phyloP scores from a whole-genome alignment of 2,113 vertebrate genomes.

The Callorhinus ursinus region DNA sequence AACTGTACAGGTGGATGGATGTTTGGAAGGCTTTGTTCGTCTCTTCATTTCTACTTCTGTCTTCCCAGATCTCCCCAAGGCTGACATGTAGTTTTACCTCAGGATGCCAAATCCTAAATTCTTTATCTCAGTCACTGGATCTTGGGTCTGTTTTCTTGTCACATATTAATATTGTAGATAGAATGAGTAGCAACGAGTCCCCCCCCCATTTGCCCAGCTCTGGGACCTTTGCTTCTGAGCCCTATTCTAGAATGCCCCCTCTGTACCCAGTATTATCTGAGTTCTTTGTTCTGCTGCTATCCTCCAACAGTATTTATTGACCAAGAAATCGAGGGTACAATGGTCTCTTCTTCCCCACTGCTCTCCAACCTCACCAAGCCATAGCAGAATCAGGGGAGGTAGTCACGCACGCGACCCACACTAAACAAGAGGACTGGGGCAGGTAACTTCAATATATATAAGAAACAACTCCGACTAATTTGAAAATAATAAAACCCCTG shows the following conservation, averaged over 20 bases:
- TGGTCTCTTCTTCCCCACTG: neutral
- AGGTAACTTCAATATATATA: slow-evolving; percentile 57
- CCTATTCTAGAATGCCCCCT: neutral
- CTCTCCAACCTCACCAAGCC: neutral
- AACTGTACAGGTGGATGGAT: neutral
- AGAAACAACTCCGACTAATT: slow-evolving; percentile 70
- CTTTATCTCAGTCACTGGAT: neutral
- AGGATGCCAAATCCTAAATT: slow-evolving; percentile 16
- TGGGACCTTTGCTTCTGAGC: neutral
- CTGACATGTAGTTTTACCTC: neutral
- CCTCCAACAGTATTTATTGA: neutral
- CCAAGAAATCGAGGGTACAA: neutral
- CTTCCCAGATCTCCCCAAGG: neutral
- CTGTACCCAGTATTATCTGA: neutral
- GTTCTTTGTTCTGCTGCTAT: neutral
- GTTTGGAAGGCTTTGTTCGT: neutral
- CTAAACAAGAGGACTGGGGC: neutral
- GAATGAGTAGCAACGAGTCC: neutral
- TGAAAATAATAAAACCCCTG: slow-evolving; percentile 84
- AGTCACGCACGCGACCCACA: neutral
- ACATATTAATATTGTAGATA: neutral
- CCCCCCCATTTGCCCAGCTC: neutral
- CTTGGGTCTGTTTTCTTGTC: neutral
- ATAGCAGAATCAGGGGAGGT: neutral
- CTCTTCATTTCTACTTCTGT: slow-evolving; percentile 7